phyloP scores from a whole-genome alignment of 2,888 invertebrate genomes.

The Lithophane ornitopus region DNA sequence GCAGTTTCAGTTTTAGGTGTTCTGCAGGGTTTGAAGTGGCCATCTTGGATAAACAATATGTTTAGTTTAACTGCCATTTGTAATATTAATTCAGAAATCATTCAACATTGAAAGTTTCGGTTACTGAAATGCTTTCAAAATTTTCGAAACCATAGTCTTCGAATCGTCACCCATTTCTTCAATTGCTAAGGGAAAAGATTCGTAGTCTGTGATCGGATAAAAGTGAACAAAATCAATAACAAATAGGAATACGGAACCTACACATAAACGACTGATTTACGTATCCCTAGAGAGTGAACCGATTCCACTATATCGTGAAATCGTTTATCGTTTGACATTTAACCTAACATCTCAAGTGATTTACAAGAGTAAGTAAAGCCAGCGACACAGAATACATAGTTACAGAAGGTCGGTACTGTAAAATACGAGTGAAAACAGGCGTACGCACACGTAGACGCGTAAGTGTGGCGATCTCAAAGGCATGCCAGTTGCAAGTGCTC shows the following conservation, averaged over 20 bases:
- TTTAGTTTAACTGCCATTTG: not conserved
- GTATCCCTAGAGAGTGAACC: constrained; percentile 15
- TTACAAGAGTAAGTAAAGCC: constrained; percentile 22
- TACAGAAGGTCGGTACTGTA: not conserved
- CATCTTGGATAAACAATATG: not conserved
- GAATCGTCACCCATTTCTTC: not conserved
- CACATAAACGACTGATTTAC: constrained; percentile 9
- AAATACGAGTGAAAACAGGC: too few species aligned
- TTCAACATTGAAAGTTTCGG: too few species aligned
- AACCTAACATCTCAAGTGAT: constrained; percentile 40
- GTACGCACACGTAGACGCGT: not conserved
- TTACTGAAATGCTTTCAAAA: not conserved
- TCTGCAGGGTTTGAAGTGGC: not conserved
- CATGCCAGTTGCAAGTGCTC: not conserved
- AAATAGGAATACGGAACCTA: constrained; percentile 13
- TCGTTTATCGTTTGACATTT: constrained; percentile 34
- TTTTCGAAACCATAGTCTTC: not conserved
- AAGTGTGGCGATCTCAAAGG: not conserved
- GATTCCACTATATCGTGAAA: constrained; percentile 27
- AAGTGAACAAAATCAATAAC: constrained; percentile 23
- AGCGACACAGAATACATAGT: not conserved
- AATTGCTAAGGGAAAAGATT: not conserved
- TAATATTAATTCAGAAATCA: too few species aligned
- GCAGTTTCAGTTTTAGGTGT: not conserved
- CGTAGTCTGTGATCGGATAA: not conserved